phyloP scores from a whole-genome alignment of 2,113 vertebrate genomes.

The Isurus oxyrinchus region DNA sequence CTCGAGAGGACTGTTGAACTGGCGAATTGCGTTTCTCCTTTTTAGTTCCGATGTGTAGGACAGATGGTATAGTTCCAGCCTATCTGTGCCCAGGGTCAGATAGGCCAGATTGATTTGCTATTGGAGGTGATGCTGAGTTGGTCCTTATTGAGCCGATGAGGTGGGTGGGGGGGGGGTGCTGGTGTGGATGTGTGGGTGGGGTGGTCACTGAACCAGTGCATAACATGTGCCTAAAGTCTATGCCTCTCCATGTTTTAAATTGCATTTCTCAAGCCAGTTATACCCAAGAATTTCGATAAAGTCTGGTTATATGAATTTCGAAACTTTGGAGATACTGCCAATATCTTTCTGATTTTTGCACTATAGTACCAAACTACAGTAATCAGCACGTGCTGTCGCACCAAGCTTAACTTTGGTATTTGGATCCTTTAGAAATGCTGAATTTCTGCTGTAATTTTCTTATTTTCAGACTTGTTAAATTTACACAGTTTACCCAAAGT shows the following conservation, averaged over 20 bases:
- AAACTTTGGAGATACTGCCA: neutral
- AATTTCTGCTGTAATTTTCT: neutral
- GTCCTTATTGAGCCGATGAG: neutral
- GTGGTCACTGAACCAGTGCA: neutral
- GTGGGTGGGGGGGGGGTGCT: no score
- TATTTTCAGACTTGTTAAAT: neutral
- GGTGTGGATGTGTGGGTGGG: neutral
- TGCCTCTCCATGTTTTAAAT: neutral
- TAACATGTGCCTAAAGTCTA: neutral
- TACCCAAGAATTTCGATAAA: neutral
- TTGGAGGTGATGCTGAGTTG: neutral
- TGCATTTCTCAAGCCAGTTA: neutral
- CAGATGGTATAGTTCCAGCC: neutral
- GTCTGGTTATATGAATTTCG: neutral
- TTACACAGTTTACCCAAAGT: neutral
- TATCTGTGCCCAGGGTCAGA: neutral
- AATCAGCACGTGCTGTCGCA: neutral
- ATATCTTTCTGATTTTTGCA: neutral
- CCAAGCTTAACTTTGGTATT: neutral
- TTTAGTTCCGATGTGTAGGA: neutral
- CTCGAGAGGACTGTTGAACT: neutral
- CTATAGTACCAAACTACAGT: neutral
- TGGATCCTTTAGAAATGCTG: neutral
- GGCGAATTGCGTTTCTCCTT: neutral
- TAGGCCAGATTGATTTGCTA: neutral